Evolutionary conservation across 1,140 invertebrate species (phyloP).

Genomic region (Heliothis subflexa): DNA sequence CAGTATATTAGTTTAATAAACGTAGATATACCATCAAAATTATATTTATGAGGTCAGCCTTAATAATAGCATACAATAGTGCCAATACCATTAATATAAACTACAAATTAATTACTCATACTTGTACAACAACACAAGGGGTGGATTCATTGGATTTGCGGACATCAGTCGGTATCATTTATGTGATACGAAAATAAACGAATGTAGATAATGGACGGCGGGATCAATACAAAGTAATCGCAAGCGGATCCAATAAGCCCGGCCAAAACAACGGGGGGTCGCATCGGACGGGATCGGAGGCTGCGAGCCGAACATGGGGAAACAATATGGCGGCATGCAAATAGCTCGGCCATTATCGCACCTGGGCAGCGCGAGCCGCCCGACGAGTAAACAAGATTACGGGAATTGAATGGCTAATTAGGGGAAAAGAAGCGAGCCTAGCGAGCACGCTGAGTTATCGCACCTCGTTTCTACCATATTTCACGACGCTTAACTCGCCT

Average conservation of each 20-base stretch:
- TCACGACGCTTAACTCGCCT: slow-evolving; percentile 82
- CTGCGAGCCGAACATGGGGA: slow-evolving; percentile 79
- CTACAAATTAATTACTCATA: slow-evolving; percentile 45
- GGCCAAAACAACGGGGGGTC: slow-evolving; percentile 82
- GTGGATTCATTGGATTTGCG: slow-evolving; percentile 65
- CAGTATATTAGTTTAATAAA: slow-evolving; percentile 38
- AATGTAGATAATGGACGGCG: slow-evolving; percentile 84
- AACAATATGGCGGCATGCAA: slow-evolving; percentile 86
- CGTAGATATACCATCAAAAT: slow-evolving; percentile 2
- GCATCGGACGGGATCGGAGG: slow-evolving; percentile 71
- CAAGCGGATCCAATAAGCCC: slow-evolving; percentile 84
- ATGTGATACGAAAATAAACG: slow-evolving; percentile 82
- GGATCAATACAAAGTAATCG: slow-evolving; percentile 86
- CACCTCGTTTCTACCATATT: slow-evolving; percentile 81
- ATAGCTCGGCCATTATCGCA: slow-evolving; percentile 85
- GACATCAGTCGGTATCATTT: slow-evolving; percentile 76
- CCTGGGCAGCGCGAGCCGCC: slow-evolving; percentile 80
- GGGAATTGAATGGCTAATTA: slow-evolving; percentile 86
- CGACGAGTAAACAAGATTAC: slow-evolving; percentile 85
- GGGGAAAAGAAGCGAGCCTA: slow-evolving; percentile 80
- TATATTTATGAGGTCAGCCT: slow-evolving; percentile 29
- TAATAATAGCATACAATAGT: neutral
- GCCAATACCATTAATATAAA: slow-evolving; percentile 36
- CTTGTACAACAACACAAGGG: slow-evolving; percentile 45
- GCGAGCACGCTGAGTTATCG: slow-evolving; percentile 77